phyloP scores from a whole-genome alignment of 2,888 invertebrate species.

The Lepidocyrtinus sp. region DNA sequence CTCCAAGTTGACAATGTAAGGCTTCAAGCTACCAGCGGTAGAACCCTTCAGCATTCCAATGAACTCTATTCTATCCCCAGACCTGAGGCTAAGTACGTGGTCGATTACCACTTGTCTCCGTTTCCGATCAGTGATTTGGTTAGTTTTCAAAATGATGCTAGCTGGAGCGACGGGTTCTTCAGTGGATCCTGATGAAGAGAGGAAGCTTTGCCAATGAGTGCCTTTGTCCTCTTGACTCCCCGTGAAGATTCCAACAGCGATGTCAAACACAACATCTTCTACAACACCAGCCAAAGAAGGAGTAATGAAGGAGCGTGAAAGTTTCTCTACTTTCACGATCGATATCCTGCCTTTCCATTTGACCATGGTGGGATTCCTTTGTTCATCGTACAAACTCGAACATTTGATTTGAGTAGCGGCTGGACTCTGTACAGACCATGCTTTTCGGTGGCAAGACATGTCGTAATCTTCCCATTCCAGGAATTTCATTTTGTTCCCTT shows the following conservation, averaged over 20 bases:
- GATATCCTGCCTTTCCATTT: conserved; percentile 65
- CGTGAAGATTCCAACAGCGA: conserved; percentile 50
- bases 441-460: conserved; percentile 63
- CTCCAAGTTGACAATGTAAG: conserved; percentile 61
- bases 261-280: conserved; percentile 54
- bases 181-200: conserved; percentile 53
- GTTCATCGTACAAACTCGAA: conserved; percentile 49
- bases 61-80: conserved; percentile 67
- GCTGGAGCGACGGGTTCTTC: conserved; percentile 55
- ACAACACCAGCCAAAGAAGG: no score
- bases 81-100: conserved; percentile 59
- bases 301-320: conserved; percentile 25
- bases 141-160: conserved; percentile 46
- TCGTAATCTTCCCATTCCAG: conserved; percentile 66
- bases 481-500: conserved; percentile 5
- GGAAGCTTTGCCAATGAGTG: conserved; percentile 52
- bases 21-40: conserved; percentile 61
- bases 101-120: conserved; percentile 51
- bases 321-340: conserved; percentile 55
- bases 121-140: conserved; percentile 25
- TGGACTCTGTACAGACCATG: conserved; percentile 62
- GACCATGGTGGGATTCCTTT: conserved; percentile 33
- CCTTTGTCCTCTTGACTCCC: conserved; percentile 28
- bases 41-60: conserved; percentile 55
- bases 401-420: conserved; percentile 67